Conservation (phyloP, 2,888 invertebrate species). For the Ichneumon xanthorius region DNA sequence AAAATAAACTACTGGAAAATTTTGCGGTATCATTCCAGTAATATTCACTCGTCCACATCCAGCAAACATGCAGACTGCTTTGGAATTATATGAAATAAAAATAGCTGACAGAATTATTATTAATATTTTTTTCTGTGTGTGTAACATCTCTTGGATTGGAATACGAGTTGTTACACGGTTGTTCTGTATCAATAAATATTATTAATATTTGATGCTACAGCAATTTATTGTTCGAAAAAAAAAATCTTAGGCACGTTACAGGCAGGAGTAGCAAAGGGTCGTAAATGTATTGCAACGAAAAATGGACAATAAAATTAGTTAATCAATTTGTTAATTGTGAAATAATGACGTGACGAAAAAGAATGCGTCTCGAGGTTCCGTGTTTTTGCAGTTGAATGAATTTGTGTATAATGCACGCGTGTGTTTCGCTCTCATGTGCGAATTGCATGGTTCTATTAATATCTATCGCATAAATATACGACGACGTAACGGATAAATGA, state of each 20-base stretch:
- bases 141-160: no score
- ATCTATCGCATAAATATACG: constrained; percentile 5
- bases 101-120: no score
- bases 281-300: background rate
- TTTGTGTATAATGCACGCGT: constrained; percentile 1
- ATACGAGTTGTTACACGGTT: no score
- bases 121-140: no score
- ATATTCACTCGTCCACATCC: no score
- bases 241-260: background rate
- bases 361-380: background rate
- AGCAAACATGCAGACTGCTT: no score
- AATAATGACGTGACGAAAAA: background rate
- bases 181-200: no score
- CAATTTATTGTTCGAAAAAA: background rate
- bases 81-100: no score
- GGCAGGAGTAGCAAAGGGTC: background rate
- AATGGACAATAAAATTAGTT: background rate
- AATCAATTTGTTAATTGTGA: background rate
- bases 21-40: no score
- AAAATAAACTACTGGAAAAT: no score
- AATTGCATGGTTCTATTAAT: constrained; percentile 39
- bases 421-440: background rate
- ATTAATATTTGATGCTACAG: no score
- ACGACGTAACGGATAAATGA: constrained; percentile 27
- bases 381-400: background rate